Evolutionary conservation across 2,797 vertebrate species (phyloP).

Genomic region (Notamacropus eugenii): DNA sequence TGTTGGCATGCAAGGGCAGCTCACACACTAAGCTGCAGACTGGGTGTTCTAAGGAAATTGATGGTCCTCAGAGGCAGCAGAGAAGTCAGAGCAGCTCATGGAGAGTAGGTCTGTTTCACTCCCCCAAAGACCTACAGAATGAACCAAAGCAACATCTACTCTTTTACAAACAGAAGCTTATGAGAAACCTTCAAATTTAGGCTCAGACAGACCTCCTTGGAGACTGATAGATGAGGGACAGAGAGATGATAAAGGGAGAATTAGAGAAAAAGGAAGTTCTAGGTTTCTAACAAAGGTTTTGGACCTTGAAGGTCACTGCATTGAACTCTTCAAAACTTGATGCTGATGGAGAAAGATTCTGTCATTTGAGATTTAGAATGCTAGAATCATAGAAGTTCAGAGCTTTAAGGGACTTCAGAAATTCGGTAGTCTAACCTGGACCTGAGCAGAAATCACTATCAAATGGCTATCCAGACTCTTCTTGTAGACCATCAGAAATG

Average conservation of each 20-base stretch:
- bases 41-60: slow-evolving; percentile 28
- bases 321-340: neutral
- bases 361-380: neutral
- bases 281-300: neutral
- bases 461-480: neutral
- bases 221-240: neutral
- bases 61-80: neutral
- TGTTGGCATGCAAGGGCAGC: neutral
- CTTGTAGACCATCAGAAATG: neutral
- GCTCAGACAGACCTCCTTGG: slow-evolving; percentile 39
- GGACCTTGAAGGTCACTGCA: neutral
- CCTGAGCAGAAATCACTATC: neutral
- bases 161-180: slow-evolving; percentile 60
- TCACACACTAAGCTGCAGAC: slow-evolving; percentile 37
- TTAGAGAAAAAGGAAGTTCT: neutral
- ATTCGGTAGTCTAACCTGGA: neutral
- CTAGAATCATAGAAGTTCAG: neutral
- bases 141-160: slow-evolving; percentile 57
- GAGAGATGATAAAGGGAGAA: neutral
- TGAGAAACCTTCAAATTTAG: slow-evolving; percentile 51
- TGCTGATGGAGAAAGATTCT: neutral
- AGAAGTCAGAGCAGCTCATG: slow-evolving; percentile 8
- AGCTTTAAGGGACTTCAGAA: neutral
- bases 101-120: slow-evolving; percentile 11
- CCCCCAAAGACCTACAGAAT: slow-evolving; percentile 28